Conservation (phyloP, 92 coral and sea anemone genomes). For the Scolanthus callimorphus region DNA sequence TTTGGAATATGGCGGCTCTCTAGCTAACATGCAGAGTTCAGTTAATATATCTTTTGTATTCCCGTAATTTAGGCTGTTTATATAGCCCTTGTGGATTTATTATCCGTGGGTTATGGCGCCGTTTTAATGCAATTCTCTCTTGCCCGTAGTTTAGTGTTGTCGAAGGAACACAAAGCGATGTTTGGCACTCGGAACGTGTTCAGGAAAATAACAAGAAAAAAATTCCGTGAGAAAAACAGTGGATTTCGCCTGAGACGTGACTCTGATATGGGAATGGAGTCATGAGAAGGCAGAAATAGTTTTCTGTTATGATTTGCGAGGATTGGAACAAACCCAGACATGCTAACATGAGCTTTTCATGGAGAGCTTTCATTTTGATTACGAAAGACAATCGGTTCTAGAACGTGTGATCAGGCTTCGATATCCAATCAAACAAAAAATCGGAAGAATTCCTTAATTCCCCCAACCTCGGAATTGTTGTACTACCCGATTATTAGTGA, state of each 20-base stretch:
- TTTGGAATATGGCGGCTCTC: not conserved
- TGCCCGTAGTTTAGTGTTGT: conserved; percentile 7
- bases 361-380: not conserved
- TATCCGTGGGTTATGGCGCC: not conserved
- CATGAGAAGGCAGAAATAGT: too few species aligned
- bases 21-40: not conserved
- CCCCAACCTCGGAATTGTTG: too few species aligned
- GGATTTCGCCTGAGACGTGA: too few species aligned
- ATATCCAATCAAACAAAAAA: not conserved
- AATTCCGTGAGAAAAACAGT: too few species aligned
- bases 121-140: not conserved
- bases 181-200: too few species aligned
- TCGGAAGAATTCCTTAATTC: too few species aligned
- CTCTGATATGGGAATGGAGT: too few species aligned
- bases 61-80: not conserved
- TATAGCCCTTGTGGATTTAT: not conserved
- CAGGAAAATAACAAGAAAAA: too few species aligned
- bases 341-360: not conserved
- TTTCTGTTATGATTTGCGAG: too few species aligned
- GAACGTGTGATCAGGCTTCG: not conserved
- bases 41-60: not conserved
- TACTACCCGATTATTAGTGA: too few species aligned
- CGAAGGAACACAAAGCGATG: conserved; percentile 22
- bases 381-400: not conserved
- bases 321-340: not conserved